Conservation (phyloP, 1,140 invertebrate species). For the Planococcus citri region DNA sequence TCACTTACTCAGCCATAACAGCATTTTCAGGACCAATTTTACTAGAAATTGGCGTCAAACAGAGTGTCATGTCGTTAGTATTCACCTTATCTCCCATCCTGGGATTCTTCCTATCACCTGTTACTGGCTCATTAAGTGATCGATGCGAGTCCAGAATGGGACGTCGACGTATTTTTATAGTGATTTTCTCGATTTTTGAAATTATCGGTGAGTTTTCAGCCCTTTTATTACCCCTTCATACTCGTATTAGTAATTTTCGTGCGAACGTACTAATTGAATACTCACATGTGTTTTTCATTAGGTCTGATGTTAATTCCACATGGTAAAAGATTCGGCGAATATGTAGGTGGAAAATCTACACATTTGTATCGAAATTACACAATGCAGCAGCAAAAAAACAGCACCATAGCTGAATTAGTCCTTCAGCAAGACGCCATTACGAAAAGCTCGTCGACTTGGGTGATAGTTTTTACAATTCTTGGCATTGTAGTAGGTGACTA, state of each 20-base stretch:
- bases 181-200: slow-evolving; percentile 77
- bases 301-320: slow-evolving; percentile 81
- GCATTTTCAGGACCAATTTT: slow-evolving; percentile 92
- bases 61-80: slow-evolving; percentile 84
- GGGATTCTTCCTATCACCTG: slow-evolving; percentile 85
- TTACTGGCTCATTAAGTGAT: slow-evolving; percentile 85
- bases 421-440: background rate
- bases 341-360: slow-evolving; percentile 54
- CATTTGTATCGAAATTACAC: background rate
- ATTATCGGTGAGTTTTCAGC: slow-evolving; percentile 64
- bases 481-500: slow-evolving; percentile 90
- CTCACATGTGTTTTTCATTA: too few relatives aligned
- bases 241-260: too few relatives aligned
- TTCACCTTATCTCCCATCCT: slow-evolving; percentile 86
- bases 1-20: slow-evolving; percentile 92
- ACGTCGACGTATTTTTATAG: slow-evolving; percentile 78
- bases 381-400: background rate
- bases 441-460: slow-evolving; percentile 57
- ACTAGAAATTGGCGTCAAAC: slow-evolving; percentile 79
- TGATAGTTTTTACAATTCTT: slow-evolving; percentile 80
- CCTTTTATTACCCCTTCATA: too few relatives aligned
- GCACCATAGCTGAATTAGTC: background rate
- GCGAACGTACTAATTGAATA: too few relatives aligned
- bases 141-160: slow-evolving; percentile 67
- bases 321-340: slow-evolving; percentile 67